Conservation (phyloP, 1,140 invertebrate species). For the Dendrolimus punctatus region DNA sequence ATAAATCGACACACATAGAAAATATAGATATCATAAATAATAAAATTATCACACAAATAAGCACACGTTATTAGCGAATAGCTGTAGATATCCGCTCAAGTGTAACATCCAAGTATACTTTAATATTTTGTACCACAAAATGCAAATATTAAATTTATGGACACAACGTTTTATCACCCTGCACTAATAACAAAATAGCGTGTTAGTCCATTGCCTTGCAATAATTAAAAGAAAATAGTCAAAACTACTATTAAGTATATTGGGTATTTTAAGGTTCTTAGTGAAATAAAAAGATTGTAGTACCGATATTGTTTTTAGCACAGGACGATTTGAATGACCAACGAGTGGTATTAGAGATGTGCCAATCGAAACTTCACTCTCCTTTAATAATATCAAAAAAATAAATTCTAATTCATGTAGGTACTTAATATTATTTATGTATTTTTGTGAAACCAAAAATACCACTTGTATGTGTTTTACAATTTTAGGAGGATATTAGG, state of each 20-base stretch:
- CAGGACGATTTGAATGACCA: conserved; percentile 1
- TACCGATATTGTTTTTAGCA: too few relatives aligned
- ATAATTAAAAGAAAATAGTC: too few relatives aligned
- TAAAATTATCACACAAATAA: conserved; percentile 16
- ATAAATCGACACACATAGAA: not conserved
- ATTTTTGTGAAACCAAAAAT: conserved; percentile 19
- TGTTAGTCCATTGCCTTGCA: too few relatives aligned
- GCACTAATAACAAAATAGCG: too few relatives aligned
- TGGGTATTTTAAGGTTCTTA: too few relatives aligned
- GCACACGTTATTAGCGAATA: conserved; percentile 16
- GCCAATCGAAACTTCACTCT: conserved; percentile 1
- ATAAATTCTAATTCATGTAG: conserved; percentile 29
- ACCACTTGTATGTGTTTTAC: conserved; percentile 13
- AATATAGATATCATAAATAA: conserved; percentile 4
- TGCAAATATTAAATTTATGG: conserved; percentile 33
- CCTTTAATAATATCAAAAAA: conserved; percentile 21
- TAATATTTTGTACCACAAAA: conserved; percentile 53
- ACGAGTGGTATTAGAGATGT: conserved; percentile 21
- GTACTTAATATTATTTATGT: not conserved
- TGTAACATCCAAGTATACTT: conserved; percentile 11
- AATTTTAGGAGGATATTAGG: conserved; percentile 26
- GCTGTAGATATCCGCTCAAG: conserved; percentile 7
- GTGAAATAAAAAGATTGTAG: too few relatives aligned
- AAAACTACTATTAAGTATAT: too few relatives aligned
- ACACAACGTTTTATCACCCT: conserved; percentile 11